These are phyloP conservation scores for Heteromyza rotundicornis DNA, from an alignment of 2,888 invertebrate genomes.

Conservation along the genomic window DNA sequence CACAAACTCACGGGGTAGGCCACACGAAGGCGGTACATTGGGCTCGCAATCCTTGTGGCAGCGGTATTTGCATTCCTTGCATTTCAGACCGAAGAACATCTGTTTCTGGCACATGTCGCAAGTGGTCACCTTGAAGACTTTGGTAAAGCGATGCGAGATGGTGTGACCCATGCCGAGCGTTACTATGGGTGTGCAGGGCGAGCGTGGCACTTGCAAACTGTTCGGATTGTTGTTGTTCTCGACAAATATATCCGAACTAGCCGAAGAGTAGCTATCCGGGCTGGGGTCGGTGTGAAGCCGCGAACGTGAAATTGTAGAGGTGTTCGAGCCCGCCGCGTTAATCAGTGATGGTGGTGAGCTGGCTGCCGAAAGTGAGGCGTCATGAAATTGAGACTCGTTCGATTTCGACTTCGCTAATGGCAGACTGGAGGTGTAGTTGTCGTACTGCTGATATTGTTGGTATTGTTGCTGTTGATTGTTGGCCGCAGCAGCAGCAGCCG, in stretches of 20 bases:
- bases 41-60: constrained; percentile 80
- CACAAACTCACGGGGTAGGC: constrained; percentile 83
- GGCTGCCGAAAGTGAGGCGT: constrained; percentile 56
- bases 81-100: constrained; percentile 86
- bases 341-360: constrained; percentile 35
- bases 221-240: constrained; percentile 45
- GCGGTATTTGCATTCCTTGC: constrained; percentile 92
- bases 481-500: constrained; percentile 22
- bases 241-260: constrained; percentile 54
- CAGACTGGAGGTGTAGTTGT: constrained; percentile 26
- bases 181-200: constrained; percentile 79
- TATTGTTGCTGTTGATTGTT: constrained; percentile 13
- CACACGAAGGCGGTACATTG: constrained; percentile 92
- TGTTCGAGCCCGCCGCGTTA: constrained; percentile 30
- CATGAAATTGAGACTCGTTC: constrained; percentile 85
- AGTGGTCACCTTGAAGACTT: constrained; percentile 85
- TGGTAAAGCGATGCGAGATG: constrained; percentile 89
- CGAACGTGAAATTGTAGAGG: constrained; percentile 39
- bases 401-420: constrained; percentile 86
- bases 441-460: constrained; percentile 29
- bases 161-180: constrained; percentile 85
- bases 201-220: constrained; percentile 65
- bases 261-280: constrained; percentile 57
- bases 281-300: constrained; percentile 62
- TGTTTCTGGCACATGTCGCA: constrained; percentile 91